phyloP scores from a whole-genome alignment of 2,888 invertebrate genomes.

The Drosophila formosana region DNA sequence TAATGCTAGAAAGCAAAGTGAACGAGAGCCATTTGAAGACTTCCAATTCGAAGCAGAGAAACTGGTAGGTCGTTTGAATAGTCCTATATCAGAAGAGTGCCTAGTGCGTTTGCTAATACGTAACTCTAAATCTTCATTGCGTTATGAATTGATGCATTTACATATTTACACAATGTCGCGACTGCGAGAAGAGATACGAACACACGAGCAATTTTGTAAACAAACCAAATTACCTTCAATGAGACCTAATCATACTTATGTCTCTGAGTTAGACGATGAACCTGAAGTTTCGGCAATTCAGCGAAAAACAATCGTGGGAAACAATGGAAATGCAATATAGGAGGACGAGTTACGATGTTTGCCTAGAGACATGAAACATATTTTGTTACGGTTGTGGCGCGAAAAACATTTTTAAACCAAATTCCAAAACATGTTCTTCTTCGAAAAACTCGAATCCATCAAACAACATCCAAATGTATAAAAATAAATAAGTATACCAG shows the following conservation, averaged over 20 bases:
- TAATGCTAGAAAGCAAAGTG: not conserved
- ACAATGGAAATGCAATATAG: not conserved
- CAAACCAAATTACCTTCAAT: too few species aligned
- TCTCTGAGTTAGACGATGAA: not conserved
- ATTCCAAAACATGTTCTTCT: not conserved
- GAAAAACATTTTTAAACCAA: not conserved
- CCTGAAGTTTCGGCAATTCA: not conserved
- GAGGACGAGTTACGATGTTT: not conserved
- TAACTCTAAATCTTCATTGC: constrained; percentile 4
- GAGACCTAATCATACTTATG: too few species aligned
- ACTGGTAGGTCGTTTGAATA: not conserved
- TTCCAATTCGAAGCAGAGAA: constrained; percentile 14
- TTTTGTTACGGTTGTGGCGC: not conserved
- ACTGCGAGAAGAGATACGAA: too few species aligned
- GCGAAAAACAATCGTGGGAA: not conserved
- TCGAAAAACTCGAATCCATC: not conserved
- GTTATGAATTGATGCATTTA: constrained; percentile 1
- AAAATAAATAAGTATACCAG: not conserved
- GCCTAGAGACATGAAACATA: not conserved
- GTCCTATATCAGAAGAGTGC: constrained; percentile 1
- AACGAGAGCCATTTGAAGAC: constrained; percentile 20
- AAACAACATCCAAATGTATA: not conserved
- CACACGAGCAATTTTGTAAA: constrained; percentile 8
- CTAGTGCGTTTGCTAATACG: constrained; percentile 1
- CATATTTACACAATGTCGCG: too few species aligned